Evolutionary conservation across 2,113 vertebrate genomes (phyloP), one percentile per base, ranked within the genome.

Genomic region (Dipodomys ordii): DNA sequence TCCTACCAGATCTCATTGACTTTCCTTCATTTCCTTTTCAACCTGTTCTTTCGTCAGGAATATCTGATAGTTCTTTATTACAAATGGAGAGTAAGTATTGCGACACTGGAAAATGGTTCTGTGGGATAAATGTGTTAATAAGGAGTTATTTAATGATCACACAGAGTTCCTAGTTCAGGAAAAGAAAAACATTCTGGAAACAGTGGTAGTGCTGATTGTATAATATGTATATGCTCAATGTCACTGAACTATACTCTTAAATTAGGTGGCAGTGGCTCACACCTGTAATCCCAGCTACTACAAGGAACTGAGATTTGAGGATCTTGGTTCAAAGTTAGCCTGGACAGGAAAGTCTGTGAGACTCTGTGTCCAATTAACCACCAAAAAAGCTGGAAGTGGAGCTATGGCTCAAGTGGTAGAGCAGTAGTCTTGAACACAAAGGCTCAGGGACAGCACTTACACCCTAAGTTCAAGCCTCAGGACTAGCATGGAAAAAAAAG

Each of bases 51-150:
- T 78, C 96, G 92, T 57, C 96, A 96, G 97, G 92, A 92, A 96
- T 97, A 97, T 65, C 88, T 67, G 87, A 97, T 68, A 62, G 79
- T 77, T 95, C 96, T 23, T 87, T 94, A 95, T 94, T 96, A 95
- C 97, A 97, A 46, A 97, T 92, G 92, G 97, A 97, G 69, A 98
- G 99, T 99, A 98, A 98, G 99, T 97, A 96, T 49, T 85, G 73
- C 32, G 28, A 76, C 86, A 96, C 22, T 39, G 2, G 67, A 83
- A 32, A 57, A 83, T 94, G 30, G 93, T 93, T 87, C 84, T 94
- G 23, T 88, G 92, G 73, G 28, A 32, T 44, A 82, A 78, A 60
- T 78, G 57, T 87, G 23, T 87, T 71, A 88, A 80, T 49, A 57
- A 57, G 19, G 4, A 95, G 7, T 90, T 83, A 74, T n/a, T 87